phyloP scores from a whole-genome alignment of 2,888 invertebrate species.

The Thumatha senex region DNA sequence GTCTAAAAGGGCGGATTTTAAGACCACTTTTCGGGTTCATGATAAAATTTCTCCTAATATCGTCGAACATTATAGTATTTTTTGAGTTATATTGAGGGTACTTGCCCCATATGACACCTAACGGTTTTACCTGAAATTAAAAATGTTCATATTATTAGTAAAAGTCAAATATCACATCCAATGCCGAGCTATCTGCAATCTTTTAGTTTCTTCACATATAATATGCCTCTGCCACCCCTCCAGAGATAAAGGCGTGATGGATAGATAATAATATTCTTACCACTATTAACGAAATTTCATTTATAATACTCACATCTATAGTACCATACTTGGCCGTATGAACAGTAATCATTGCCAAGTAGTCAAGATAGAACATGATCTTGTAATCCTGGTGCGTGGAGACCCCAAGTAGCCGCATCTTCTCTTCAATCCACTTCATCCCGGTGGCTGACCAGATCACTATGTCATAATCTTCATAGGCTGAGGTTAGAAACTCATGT shows the following conservation, averaged over 20 bases:
- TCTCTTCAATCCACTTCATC: slow-evolving; percentile 99
- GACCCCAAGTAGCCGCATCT: slow-evolving; percentile 96
- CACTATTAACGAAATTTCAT: no score
- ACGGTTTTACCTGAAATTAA: slow-evolving; percentile 91
- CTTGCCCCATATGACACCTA: slow-evolving; percentile 98
- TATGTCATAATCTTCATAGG: slow-evolving; percentile 96
- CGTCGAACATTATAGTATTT: slow-evolving; percentile 99
- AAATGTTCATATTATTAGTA: not conserved
- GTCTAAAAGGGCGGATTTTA: slow-evolving; percentile 94
- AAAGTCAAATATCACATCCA: no score
- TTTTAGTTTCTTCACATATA: no score
- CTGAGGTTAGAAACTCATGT: slow-evolving; percentile 95
- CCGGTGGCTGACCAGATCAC: slow-evolving; percentile 99
- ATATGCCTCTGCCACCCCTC: no score
- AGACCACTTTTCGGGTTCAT: slow-evolving; percentile 98
- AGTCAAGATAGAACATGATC: slow-evolving; percentile 96
- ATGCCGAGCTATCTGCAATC: no score
- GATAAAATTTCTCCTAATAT: slow-evolving; percentile 96
- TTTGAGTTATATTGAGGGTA: slow-evolving; percentile 93
- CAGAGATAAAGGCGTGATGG: no score
- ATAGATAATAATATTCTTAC: no score
- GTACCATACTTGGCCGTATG: slow-evolving; percentile 95
- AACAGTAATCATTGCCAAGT: slow-evolving; percentile 97
- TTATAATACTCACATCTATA: slow-evolving; percentile 87
- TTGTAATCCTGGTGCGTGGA: slow-evolving; percentile 92